Conservation (phyloP, 2,888 invertebrate genomes). For the Desoria tigrina region DNA sequence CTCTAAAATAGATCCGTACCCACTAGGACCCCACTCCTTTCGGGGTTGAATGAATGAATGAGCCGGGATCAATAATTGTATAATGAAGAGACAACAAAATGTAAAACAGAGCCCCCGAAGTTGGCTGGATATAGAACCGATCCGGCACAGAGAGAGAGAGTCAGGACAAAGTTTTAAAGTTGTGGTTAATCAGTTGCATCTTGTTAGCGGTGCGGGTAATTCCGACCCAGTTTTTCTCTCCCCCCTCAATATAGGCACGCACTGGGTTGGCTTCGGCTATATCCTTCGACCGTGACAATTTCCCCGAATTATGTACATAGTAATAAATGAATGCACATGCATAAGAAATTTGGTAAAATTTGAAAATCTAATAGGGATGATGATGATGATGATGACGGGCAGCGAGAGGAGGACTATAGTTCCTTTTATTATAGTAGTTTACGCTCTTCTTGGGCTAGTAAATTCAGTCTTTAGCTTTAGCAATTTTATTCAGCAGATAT, state of each 20-base stretch:
- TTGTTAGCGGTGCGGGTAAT: constrained; percentile 14
- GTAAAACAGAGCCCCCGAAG: not conserved
- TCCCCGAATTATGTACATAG: constrained; percentile 53
- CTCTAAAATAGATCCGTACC: too few relatives aligned
- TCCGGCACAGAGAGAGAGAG: not conserved
- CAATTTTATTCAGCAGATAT: too few relatives aligned
- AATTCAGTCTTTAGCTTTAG: too few relatives aligned
- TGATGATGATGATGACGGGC: constrained; percentile 22
- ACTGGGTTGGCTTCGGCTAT: not conserved
- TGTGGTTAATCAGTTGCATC: not conserved
- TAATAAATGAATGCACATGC: constrained; percentile 54
- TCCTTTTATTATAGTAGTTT: too few relatives aligned
- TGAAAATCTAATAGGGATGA: constrained; percentile 52
- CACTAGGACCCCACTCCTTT: too few relatives aligned
- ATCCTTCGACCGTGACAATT: constrained; percentile 37
- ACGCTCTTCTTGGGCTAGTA: too few relatives aligned
- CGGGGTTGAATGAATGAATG: too few relatives aligned
- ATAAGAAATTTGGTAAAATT: constrained; percentile 54
- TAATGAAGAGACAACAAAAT: not conserved
- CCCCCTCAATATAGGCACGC: not conserved
- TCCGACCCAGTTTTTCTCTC: constrained; percentile 38
- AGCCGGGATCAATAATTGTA: too few relatives aligned
- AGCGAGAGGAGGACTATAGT: constrained; percentile 1
- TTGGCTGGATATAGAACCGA: not conserved
- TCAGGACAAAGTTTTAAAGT: constrained; percentile 7